phyloP scores from a whole-genome alignment of 37 sponge, comb jelly and placozoan genomes.

The Cliona cf. orientalis region DNA sequence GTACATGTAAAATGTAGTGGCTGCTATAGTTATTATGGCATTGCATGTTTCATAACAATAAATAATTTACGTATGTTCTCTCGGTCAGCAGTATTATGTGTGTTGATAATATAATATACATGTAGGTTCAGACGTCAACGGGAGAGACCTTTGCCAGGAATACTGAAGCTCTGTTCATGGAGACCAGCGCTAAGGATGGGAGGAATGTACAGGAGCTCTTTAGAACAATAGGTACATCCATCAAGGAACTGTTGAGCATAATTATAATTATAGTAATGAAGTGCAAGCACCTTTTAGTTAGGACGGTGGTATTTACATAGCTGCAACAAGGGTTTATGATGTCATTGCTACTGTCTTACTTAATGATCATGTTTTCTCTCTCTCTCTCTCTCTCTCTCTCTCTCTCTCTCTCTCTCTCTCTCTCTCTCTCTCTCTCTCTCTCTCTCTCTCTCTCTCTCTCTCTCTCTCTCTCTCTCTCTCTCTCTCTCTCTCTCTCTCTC shows the following conservation, averaged over 20 bases:
- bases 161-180: slow-evolving; percentile 69
- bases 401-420: slow-evolving; percentile 42
- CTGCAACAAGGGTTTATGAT: neutral
- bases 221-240: slow-evolving; percentile 69
- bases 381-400: slow-evolving; percentile 46
- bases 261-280: too few species aligned
- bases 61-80: too few species aligned
- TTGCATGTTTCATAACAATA: too few species aligned
- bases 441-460: slow-evolving; percentile 47
- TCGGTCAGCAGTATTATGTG: too few species aligned
- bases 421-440: slow-evolving; percentile 52
- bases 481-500: slow-evolving; percentile 32
- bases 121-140: slow-evolving; percentile 67
- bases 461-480: slow-evolving; percentile 45
- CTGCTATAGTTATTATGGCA: too few species aligned
- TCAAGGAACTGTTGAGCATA: too few species aligned
- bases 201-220: slow-evolving; percentile 70
- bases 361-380: neutral
- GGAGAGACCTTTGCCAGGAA: slow-evolving; percentile 66
- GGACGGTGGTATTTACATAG: too few species aligned
- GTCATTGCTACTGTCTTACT: neutral
- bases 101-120: too few species aligned
- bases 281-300: too few species aligned
- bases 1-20: too few species aligned
- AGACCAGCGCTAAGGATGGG: slow-evolving; percentile 72